phyloP scores from a whole-genome alignment of 64 coral and sea anemone genomes.

The Montipora capricornis region DNA sequence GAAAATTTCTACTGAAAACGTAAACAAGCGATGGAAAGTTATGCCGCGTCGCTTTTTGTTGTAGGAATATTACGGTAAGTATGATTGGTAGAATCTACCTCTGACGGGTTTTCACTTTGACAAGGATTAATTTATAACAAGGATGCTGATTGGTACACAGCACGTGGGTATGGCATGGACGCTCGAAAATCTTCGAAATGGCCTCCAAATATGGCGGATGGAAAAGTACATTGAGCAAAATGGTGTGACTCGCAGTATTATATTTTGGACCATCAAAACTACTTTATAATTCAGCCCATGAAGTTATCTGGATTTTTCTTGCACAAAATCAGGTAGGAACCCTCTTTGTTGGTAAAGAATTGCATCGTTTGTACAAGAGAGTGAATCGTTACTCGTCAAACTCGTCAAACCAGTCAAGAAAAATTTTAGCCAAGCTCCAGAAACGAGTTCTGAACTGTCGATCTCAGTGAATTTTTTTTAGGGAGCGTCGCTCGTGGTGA shows the following conservation, averaged over 20 bases:
- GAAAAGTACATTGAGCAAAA: slow-evolving; percentile 16
- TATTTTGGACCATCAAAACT: no score
- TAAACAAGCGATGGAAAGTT: no score
- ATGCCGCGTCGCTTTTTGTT: no score
- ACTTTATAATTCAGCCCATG: neutral
- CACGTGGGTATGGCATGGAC: slow-evolving; percentile 4
- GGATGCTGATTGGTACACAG: slow-evolving; percentile 25
- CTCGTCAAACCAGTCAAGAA: slow-evolving; percentile 32
- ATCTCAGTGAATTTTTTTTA: no score
- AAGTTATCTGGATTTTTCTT: neutral
- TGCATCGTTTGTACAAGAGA: neutral
- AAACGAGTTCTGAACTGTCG: no score
- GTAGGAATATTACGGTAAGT: no score
- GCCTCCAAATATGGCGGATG: slow-evolving; percentile 39
- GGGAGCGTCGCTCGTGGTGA: no score
- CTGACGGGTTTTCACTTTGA: neutral
- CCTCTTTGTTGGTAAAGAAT: neutral
- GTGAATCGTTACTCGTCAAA: neutral
- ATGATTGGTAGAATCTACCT: no score
- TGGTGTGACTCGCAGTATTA: no score
- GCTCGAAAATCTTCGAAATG: neutral
- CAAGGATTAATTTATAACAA: neutral
- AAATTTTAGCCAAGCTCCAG: no score
- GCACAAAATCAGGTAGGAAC: neutral
- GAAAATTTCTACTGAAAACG: no score